Evolutionary conservation across 2,797 vertebrate genomes (phyloP).

Genomic region (Tenualosa thibaudeaui): DNA sequence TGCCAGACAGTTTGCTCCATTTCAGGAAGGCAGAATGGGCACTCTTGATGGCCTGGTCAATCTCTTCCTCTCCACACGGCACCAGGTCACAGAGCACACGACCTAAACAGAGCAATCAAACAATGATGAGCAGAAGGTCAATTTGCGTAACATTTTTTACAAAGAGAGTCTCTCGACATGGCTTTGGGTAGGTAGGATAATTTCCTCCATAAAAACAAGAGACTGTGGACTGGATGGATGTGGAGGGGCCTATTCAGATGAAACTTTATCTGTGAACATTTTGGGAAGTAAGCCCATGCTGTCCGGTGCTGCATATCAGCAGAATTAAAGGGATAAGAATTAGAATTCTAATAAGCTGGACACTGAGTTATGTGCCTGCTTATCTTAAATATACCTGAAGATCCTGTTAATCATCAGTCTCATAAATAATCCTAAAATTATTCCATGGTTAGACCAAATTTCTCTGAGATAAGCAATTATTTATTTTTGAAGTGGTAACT

Average conservation of each 20-base stretch:
- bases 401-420: background rate
- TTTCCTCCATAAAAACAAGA: background rate
- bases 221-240: too few species aligned
- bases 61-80: slow-evolving; percentile 85
- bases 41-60: slow-evolving; percentile 85
- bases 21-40: slow-evolving; percentile 84
- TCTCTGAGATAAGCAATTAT: background rate
- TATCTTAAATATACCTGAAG: background rate
- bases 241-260: too few species aligned
- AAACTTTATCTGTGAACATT: background rate
- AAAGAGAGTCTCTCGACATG: background rate
- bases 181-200: too few species aligned
- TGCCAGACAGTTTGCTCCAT: slow-evolving; percentile 87
- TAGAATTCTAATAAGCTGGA: background rate
- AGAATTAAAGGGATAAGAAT: background rate
- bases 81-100: slow-evolving; percentile 83
- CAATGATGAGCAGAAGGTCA: background rate
- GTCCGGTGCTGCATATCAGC: background rate
- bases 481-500: background rate
- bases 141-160: background rate
- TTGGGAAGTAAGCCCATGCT: background rate
- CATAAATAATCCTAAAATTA: background rate
- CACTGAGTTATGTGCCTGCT: too few species aligned
- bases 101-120: slow-evolving; percentile 66
- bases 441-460: background rate